Base-by-base conservation (phyloP, 2,888 invertebrate species). In the Microplitis deprimator region DNA sequence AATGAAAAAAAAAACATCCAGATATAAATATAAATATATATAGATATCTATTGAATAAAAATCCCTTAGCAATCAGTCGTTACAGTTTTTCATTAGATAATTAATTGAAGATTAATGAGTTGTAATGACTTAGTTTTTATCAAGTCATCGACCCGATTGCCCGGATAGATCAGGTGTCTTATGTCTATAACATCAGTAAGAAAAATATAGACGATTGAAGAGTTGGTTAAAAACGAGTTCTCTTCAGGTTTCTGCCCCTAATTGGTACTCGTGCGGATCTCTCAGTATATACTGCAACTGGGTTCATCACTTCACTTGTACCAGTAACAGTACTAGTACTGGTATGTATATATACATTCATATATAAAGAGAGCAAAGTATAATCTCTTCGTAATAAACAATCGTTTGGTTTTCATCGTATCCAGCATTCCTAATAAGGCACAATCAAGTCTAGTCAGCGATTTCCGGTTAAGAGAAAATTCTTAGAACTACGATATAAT, bases 261-360 rank as follows among this genome's bases (percentile, higher is more conserved):
- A 87, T 87, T 87, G 87, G 84, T 80, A 81, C 81, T 78, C 73
- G 79, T 77, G 80, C 78, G 79, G 79, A 81, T 81, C 82, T 79
- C 65, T 72, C 76, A 75, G 65, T 7, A n/a, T 2, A 13, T 13
- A 50, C 50, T 10, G 50, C 13, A 50, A 50, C 50, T 50, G 50
- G 50, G 50, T 6, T 50, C 50, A 50, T 50, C 8, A 50, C 13
- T 50, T 8, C 13, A 50, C 13, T 8, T 50, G 50, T 8, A 13
- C 50, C 40, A 68, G 5, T 8, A 13, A 6, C 40, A 68, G 5
- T n/a, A 39, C 40, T 7, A 7, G 40, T 40, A n/a, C n/a, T 40
- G 8, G 2, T 16, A 7, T 6, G 16, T 6, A 13, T 61, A 61
- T 10, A 3, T 61, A 61, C 16, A 16, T 3, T 10, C 8, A 65